phyloP scores from a whole-genome alignment of 1,140 invertebrate species.

The Hermetia illucens region DNA sequence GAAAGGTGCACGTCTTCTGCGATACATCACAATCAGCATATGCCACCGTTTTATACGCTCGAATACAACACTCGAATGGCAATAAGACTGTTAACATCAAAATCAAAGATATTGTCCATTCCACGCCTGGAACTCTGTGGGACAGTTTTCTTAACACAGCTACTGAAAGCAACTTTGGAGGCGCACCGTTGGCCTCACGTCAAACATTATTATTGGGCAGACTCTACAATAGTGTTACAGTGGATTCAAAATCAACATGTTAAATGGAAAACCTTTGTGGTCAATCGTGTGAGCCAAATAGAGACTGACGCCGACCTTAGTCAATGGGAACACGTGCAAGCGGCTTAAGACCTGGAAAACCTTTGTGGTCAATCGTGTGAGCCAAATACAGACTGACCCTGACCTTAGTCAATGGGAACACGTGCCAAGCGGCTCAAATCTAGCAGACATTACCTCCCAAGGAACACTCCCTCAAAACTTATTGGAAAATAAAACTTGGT shows the following conservation, averaged over 20 bases:
- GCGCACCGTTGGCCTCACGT: slow-evolving; percentile 22
- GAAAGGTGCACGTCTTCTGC: slow-evolving; percentile 20
- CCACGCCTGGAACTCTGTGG: slow-evolving; percentile 16
- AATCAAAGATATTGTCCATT: slow-evolving; percentile 15
- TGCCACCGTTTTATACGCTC: slow-evolving; percentile 22
- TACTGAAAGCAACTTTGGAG: slow-evolving; percentile 8
- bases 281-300: slow-evolving; percentile 23
- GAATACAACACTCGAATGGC: slow-evolving; percentile 3
- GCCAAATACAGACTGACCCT: too few relatives aligned
- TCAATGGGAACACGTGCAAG: too few relatives aligned
- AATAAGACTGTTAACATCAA: slow-evolving; percentile 11
- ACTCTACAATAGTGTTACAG: too few relatives aligned
- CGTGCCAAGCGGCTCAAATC: slow-evolving; percentile 5
- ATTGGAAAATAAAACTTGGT: too few relatives aligned
- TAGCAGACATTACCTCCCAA: slow-evolving; percentile 2
- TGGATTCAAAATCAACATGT: slow-evolving; percentile 15
- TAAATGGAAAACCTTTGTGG: too few relatives aligned
- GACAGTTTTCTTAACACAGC: slow-evolving; percentile 10
- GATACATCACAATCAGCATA: slow-evolving; percentile 27
- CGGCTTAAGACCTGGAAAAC: too few relatives aligned
- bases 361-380: too few relatives aligned
- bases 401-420: slow-evolving; percentile 1
- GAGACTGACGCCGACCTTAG: slow-evolving; percentile 8
- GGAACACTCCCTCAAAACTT: slow-evolving; percentile 4
- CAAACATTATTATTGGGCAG: too few relatives aligned